Evolutionary conservation across 2,113 vertebrate species (phyloP), one percentile per base, ranked within the genome.

Genomic region (Leucosticte australis): DNA sequence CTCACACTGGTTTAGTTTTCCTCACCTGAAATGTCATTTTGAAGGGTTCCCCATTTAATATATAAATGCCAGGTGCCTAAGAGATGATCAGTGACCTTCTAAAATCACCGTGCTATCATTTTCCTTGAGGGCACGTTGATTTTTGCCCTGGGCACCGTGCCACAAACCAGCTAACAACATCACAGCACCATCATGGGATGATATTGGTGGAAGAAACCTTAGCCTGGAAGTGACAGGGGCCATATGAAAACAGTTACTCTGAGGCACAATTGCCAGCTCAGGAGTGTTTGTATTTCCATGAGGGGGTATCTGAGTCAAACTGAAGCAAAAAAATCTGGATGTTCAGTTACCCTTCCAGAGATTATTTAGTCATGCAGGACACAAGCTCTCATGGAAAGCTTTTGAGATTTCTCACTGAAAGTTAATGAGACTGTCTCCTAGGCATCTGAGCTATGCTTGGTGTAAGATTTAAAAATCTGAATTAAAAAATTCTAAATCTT

Each of bases 41-140:
- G 90, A 88, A 93, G 94, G 64, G 59, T 19, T 86, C 44, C 17
- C 60, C 79, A 49, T 71, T 95, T 78, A 53, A 92, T 49, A 81
- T 53, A 94, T 92, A 92, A 94, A 97, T 91, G 83, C 86, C 89
- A 95, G 83, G 71, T 93, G 88, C 56, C 93, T 86, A 70, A 91
- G 75, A 75, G 90, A 88, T 81, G 87, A 74, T 90, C 59, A 67
- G 74, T 80, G 90, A 97, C 75, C 79, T 95, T 95, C 94, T 90
- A 59, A 92, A 90, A 74, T 56, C 92, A 76, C 2, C 70, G 75
- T 6, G 2, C 71, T 78, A 70, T 60, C 75, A 71, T 88, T 94
- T 71, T 56, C 21, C 88, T 93, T 42, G 56, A 86, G 90, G 84
- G 63, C 52, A 90, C 2, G 0, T 28, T 44, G 63, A 33, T 63